A percentile compares a stretch with the other conserved stretches of the same genome.
These are phyloP conservation scores for Crypturellus tataupa DNA, from an alignment of 2,797 vertebrate genomes.

Conservation along the genomic window DNA sequence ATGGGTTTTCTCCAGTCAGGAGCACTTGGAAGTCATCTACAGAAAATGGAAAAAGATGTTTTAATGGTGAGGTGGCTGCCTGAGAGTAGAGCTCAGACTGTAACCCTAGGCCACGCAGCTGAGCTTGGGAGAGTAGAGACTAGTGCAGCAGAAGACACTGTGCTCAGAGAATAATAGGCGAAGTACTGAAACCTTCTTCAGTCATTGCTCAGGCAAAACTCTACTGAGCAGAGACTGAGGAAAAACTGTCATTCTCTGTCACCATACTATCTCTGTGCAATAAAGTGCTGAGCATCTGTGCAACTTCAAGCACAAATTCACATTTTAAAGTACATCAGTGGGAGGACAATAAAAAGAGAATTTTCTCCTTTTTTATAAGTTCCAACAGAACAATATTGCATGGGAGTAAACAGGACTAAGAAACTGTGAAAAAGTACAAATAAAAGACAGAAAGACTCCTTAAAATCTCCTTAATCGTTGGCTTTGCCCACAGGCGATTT, in stretches of 20 bases:
- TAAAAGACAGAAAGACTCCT: not conserved
- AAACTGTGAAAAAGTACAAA: not conserved
- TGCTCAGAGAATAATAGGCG: not conserved
- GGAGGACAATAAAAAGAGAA: not conserved
- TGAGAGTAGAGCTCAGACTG: not conserved
- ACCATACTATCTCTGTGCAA: not conserved
- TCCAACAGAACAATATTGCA: not conserved
- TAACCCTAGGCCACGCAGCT: not conserved
- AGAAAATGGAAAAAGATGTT: not conserved
- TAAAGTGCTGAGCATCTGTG: not conserved
- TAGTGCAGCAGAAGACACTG: not conserved
- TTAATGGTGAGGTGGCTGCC: not conserved
- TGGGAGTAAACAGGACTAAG: not conserved
- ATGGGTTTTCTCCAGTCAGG: not conserved
- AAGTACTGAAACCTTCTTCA: not conserved
- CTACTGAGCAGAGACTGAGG: not conserved
- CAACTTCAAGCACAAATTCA: not conserved
- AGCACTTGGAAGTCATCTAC: too few relatives aligned
- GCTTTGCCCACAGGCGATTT: not conserved
- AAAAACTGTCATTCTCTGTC: not conserved
- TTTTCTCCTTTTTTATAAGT: not conserved
- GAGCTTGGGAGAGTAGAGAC: not conserved
- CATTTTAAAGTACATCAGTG: not conserved
- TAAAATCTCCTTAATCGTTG: not conserved
- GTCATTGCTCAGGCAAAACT: not conserved